These are phyloP conservation scores for Tetragonisca angustula DNA, from an alignment of 2,888 invertebrate species.

Conservation along the genomic window DNA sequence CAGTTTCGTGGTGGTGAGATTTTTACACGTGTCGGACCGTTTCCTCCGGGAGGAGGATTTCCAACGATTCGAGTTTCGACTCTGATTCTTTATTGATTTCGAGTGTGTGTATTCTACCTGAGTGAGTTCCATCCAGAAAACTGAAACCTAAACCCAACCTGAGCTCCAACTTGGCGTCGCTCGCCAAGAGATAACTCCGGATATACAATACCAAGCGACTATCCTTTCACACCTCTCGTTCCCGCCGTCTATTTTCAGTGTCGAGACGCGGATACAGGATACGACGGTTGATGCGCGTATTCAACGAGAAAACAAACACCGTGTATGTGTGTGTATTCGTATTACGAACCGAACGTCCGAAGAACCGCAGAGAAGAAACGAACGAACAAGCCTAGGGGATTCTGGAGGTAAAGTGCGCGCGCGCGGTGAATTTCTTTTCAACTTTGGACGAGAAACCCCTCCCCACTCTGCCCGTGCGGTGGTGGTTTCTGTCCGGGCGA, in stretches of 20 bases:
- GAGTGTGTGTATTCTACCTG: too few species aligned
- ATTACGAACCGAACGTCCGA: slow-evolving; percentile 38
- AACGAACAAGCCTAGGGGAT: neutral
- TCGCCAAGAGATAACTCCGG: neutral
- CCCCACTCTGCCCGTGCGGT: neutral
- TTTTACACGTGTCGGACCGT: too few species aligned
- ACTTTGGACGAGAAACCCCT: neutral
- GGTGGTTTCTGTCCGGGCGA: neutral
- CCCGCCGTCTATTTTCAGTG: slow-evolving; percentile 9
- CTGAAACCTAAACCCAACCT: too few species aligned
- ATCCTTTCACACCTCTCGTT: neutral
- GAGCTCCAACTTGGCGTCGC: too few species aligned
- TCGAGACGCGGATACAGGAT: slow-evolving; percentile 18
- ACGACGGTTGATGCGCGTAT: slow-evolving; percentile 52
- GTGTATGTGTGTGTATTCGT: slow-evolving; percentile 26
- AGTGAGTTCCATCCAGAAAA: too few species aligned
- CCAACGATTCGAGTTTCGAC: too few species aligned
- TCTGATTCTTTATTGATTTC: too few species aligned
- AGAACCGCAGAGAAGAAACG: neutral
- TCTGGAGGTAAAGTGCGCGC: slow-evolving; percentile 1
- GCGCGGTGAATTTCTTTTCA: slow-evolving; percentile 33
- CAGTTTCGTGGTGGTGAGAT: too few species aligned
- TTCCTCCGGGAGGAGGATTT: too few species aligned
- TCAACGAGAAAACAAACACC: slow-evolving; percentile 64
- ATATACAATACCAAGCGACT: neutral